Conservation (phyloP, 2,113 vertebrate genomes). For the Cavia aperea region DNA sequence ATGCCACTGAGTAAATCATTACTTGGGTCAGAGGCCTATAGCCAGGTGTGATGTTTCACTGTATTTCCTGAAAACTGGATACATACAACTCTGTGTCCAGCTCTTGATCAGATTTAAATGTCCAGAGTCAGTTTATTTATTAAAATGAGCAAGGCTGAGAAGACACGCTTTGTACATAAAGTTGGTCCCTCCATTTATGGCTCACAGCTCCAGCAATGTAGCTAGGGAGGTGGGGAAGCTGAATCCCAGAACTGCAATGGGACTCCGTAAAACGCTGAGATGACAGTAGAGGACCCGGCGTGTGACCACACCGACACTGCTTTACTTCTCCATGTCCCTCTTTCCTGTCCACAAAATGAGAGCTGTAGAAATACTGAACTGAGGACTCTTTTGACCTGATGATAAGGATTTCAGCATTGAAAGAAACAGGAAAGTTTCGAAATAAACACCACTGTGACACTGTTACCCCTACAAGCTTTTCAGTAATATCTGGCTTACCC, state of each 20-base stretch:
- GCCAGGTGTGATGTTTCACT: not conserved
- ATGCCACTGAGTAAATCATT: conserved; percentile 14
- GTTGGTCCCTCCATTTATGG: not conserved
- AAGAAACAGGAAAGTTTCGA: not conserved
- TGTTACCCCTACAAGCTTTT: not conserved
- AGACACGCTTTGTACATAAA: not conserved
- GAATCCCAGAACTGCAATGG: not conserved
- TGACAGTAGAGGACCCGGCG: not conserved
- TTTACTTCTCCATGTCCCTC: not conserved
- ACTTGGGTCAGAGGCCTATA: not conserved
- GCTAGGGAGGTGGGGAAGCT: not conserved
- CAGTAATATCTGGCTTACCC: not conserved
- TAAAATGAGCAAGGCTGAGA: not conserved
- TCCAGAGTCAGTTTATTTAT: not conserved
- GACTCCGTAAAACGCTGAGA: not conserved
- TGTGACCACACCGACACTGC: accelerated
- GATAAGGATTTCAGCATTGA: not conserved
- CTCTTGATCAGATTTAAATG: not conserved
- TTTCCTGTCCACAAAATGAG: not conserved
- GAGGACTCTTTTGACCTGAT: not conserved
- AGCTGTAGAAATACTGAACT: not conserved
- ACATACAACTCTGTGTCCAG: not conserved
- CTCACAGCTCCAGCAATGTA: not conserved
- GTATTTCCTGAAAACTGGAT: not conserved
- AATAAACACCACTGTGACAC: not conserved